Conservation (phyloP, 1,140 invertebrate species). For the Lethrus apterus region DNA sequence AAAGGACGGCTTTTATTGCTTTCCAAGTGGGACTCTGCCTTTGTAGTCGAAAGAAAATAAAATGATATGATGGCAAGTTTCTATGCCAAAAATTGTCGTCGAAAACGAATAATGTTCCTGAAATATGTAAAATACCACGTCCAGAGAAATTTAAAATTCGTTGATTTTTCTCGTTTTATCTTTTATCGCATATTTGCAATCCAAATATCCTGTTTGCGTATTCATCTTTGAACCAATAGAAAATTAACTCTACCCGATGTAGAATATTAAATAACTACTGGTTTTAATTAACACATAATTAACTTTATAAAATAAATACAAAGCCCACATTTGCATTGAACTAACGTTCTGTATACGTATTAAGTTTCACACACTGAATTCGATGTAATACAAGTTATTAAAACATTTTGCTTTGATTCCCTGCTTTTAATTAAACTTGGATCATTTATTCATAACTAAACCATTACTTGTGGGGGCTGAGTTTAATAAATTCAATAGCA, state of each 20-base stretch:
- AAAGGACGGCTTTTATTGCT: constrained; percentile 3
- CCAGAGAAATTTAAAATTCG: neutral
- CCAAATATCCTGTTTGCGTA: neutral
- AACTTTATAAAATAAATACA: too few relatives aligned
- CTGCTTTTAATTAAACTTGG: neutral
- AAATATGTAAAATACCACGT: neutral
- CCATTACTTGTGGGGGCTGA: neutral
- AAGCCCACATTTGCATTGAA: too few relatives aligned
- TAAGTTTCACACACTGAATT: too few relatives aligned
- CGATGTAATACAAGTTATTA: too few relatives aligned
- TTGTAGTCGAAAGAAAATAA: constrained; percentile 3
- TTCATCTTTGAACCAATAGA: neutral
- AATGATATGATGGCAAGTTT: neutral
- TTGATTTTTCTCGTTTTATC: neutral
- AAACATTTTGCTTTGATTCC: neutral
- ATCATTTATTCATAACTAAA: neutral
- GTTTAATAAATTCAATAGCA: too few relatives aligned
- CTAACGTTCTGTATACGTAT: too few relatives aligned
- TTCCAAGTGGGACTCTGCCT: neutral
- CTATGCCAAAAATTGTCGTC: neutral
- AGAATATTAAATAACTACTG: too few relatives aligned
- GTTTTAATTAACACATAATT: too few relatives aligned
- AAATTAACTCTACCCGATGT: too few relatives aligned
- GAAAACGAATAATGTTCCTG: neutral
- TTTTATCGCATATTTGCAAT: neutral